Conservation (phyloP, 2,888 invertebrate species). For the Byasa hedistus region DNA sequence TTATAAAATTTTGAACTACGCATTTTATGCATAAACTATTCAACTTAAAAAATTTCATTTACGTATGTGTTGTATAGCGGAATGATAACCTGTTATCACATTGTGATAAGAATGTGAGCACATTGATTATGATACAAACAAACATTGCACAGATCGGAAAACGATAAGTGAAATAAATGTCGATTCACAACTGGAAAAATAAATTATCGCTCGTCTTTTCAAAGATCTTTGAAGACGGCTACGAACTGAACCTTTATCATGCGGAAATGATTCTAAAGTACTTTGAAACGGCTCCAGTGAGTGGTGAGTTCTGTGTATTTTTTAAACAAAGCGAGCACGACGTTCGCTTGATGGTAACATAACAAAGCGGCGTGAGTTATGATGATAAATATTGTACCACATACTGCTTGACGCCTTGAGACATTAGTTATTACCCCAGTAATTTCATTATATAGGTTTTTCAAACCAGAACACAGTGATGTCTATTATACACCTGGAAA, state of each 20-base stretch:
- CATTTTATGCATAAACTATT: too few relatives aligned
- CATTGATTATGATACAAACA: not conserved
- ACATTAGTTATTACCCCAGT: too few relatives aligned
- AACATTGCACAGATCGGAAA: not conserved
- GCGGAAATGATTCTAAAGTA: constrained; percentile 42
- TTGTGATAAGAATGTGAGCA: constrained; percentile 7
- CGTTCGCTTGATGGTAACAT: too few relatives aligned
- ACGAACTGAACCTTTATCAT: constrained; percentile 40
- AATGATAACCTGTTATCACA: constrained; percentile 4
- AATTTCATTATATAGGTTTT: too few relatives aligned
- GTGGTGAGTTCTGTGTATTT: constrained; percentile 13
- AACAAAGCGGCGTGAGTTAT: too few relatives aligned
- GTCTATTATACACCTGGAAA: too few relatives aligned
- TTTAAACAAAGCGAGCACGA: not conserved
- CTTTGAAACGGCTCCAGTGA: constrained; percentile 36
- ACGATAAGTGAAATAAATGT: constrained; percentile 36
- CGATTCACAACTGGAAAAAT: constrained; percentile 40
- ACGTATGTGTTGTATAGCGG: not conserved
- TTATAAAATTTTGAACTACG: too few relatives aligned
- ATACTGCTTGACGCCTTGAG: too few relatives aligned
- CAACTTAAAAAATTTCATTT: too few relatives aligned
- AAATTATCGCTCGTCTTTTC: constrained; percentile 45
- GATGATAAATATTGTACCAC: too few relatives aligned
- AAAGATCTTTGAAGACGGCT: constrained; percentile 41
- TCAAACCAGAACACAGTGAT: too few relatives aligned